A percentile compares a stretch with the other conserved stretches of the same genome.
Conservation (phyloP, 2,888 invertebrate genomes). For the Hirtodrosophila confusa region DNA sequence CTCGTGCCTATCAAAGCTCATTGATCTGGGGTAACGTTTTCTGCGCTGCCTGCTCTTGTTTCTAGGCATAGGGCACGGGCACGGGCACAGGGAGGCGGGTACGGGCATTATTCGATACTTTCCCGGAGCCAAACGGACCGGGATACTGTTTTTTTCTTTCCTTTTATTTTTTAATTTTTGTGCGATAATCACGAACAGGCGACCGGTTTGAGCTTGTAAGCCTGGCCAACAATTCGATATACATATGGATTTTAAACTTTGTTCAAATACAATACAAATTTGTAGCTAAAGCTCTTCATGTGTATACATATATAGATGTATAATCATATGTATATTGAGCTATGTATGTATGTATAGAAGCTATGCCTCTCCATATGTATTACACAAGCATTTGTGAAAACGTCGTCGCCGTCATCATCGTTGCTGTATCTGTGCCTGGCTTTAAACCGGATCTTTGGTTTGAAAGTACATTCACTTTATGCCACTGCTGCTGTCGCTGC, state of each 20-base stretch:
- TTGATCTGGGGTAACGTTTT: slow-evolving; percentile 55
- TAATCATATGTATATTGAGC: slow-evolving; percentile 8
- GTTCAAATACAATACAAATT: slow-evolving; percentile 57
- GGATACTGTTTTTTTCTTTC: slow-evolving; percentile 28
- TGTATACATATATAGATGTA: slow-evolving; percentile 8
- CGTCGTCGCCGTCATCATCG: slow-evolving; percentile 62
- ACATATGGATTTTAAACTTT: slow-evolving; percentile 51
- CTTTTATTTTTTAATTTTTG: slow-evolving; percentile 34
- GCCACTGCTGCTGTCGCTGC: slow-evolving; percentile 50
- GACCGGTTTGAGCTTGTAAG: slow-evolving; percentile 59
- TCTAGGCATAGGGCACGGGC: slow-evolving; percentile 8
- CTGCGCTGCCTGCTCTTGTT: background rate
- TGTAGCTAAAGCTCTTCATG: slow-evolving; percentile 50
- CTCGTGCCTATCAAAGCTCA: slow-evolving; percentile 57
- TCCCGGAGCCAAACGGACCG: slow-evolving; percentile 34
- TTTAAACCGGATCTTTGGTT: slow-evolving; percentile 81
- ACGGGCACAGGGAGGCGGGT: slow-evolving; percentile 18
- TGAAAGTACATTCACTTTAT: slow-evolving; percentile 82
- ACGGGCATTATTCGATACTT: slow-evolving; percentile 38
- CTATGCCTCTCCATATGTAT: slow-evolving; percentile 62
- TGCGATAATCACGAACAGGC: slow-evolving; percentile 60
- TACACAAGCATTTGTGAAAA: slow-evolving; percentile 79
- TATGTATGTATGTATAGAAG: slow-evolving; percentile 15
- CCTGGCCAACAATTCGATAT: slow-evolving; percentile 57
- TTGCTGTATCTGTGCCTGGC: slow-evolving; percentile 65